Base-by-base conservation (phyloP, 2,888 invertebrate species). In the Dynastes grantii region DNA sequence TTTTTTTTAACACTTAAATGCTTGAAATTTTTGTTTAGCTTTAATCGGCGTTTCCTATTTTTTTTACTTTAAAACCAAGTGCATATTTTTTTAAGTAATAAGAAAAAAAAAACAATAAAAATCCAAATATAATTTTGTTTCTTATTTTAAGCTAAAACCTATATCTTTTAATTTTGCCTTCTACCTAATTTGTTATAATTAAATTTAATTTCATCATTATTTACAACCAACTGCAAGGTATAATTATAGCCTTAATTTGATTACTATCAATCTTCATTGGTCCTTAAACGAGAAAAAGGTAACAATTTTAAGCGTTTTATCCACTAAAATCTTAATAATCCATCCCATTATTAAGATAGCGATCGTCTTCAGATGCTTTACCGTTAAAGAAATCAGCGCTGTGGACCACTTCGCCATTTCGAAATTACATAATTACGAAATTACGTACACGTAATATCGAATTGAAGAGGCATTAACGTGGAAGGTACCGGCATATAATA, bases 401-500 rank as follows among this genome's bases (percentile, higher is more conserved):
- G n/a, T 53, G 53, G 53, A 53, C 16, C n/a, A 53, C 3, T n/a
- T 53, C 16, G n/a, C 13, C 27, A 8, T 3, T 61, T 29, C 11
- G 0, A 61, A 61, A 61, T 61, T 61, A 61, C 61, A 61, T 61
- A 61, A 61, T 61, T 61, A 61, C 53, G 11, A 61, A 61, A 61
- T 61, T 61, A 61, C 61, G 29, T 27, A 22, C 22, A 11, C 27
- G 61, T 61, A 68, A 68, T 68, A 49, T 16, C 16, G 29, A 27
- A 68, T 22, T 51, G 27, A 49, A 49, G 61, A 27, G 29, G 22
- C 27, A 68, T 68, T 68, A 68, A 68, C 29, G 22, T 11, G 16
- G 32, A 37, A 37, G 49, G 27, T 49, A 61, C 49, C 16, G 49
- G 40, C n/a, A 40, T 68, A 68, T 45, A 68, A 68, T 68, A 68